Evolutionary conservation across 1,140 invertebrate genomes (phyloP).

Genomic region (Zaprionus nigranus): DNA sequence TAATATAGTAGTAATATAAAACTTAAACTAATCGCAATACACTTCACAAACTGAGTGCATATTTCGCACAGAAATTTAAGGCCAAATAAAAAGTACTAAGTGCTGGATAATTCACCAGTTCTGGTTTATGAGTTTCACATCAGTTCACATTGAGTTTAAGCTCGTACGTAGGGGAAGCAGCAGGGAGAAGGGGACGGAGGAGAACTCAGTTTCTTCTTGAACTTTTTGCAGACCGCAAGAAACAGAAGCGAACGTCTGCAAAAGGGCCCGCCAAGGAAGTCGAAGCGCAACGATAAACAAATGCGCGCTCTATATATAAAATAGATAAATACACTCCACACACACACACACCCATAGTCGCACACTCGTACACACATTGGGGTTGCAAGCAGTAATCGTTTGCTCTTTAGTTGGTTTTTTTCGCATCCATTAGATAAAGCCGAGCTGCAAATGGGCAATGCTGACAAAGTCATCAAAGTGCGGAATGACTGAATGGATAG

Average conservation of each 20-base stretch:
- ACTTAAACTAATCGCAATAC: too few species aligned
- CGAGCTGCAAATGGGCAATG: slow-evolving; percentile 32
- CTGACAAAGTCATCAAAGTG: slow-evolving; percentile 51
- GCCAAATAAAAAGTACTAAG: slow-evolving; percentile 27
- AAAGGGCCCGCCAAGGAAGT: slow-evolving; percentile 64
- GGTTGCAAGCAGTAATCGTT: slow-evolving; percentile 24
- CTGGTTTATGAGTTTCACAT: slow-evolving; percentile 30
- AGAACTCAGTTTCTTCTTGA: slow-evolving; percentile 16
- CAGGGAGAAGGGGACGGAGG: neutral
- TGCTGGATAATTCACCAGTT: slow-evolving; percentile 23
- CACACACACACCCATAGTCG: neutral
- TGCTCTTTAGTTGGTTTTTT: slow-evolving; percentile 8
- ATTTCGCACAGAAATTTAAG: neutral
- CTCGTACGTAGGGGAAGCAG: slow-evolving; percentile 22
- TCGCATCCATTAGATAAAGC: slow-evolving; percentile 47
- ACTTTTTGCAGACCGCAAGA: slow-evolving; percentile 52
- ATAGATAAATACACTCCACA: slow-evolving; percentile 46
- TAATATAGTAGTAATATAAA: too few species aligned
- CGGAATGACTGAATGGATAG: slow-evolving; percentile 25
- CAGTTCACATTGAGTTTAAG: slow-evolving; percentile 42
- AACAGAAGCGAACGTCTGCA: slow-evolving; percentile 27
- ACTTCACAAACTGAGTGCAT: too few species aligned
- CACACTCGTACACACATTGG: neutral
- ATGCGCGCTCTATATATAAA: slow-evolving; percentile 49
- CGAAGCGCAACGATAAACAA: slow-evolving; percentile 60